phyloP scores from a whole-genome alignment of 2,797 vertebrate genomes.

The Gallinago solitaria region DNA sequence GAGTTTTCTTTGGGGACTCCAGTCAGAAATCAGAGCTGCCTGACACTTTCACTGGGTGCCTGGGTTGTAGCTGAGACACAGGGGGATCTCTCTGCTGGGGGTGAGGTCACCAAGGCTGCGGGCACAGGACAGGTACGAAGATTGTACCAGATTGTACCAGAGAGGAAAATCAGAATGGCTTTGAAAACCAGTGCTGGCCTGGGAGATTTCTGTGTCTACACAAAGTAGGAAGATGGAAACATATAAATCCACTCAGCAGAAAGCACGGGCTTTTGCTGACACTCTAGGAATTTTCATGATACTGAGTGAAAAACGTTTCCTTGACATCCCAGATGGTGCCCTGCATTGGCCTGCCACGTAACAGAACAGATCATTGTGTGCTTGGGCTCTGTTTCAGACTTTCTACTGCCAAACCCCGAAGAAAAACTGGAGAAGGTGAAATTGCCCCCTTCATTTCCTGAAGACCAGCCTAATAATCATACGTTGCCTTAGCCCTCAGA shows the following conservation, averaged over 20 bases:
- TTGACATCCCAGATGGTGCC: not conserved
- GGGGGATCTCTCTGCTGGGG: not conserved
- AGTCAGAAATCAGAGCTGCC: slow-evolving; percentile 20
- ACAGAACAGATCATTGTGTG: fast-evolving
- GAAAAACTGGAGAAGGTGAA: not conserved
- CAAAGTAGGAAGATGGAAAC: slow-evolving; percentile 17
- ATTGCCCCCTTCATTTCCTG: not conserved
- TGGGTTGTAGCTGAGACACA: not conserved
- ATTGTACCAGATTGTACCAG: not conserved
- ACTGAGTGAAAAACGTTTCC: not conserved
- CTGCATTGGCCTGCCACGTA: not conserved
- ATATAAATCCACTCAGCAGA: not conserved
- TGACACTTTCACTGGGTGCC: slow-evolving; percentile 10
- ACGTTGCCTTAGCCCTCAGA: not conserved
- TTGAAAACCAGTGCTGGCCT: not conserved
- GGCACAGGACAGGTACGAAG: not conserved
- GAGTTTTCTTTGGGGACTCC: not conserved
- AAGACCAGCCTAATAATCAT: fast-evolving
- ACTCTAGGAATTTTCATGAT: not conserved
- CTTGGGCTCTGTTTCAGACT: not conserved
- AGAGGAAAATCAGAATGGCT: slow-evolving; percentile 3
- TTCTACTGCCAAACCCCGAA: not conserved
- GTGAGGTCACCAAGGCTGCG: slow-evolving; percentile 3
- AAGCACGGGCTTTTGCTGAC: not conserved
- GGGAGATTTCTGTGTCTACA: not conserved